A percentile compares a stretch with the other conserved stretches of the same genome.
Evolutionary conservation across 53 echinoderm and acorn worm genomes (phyloP).

Genomic region (Luidia sarsii): DNA sequence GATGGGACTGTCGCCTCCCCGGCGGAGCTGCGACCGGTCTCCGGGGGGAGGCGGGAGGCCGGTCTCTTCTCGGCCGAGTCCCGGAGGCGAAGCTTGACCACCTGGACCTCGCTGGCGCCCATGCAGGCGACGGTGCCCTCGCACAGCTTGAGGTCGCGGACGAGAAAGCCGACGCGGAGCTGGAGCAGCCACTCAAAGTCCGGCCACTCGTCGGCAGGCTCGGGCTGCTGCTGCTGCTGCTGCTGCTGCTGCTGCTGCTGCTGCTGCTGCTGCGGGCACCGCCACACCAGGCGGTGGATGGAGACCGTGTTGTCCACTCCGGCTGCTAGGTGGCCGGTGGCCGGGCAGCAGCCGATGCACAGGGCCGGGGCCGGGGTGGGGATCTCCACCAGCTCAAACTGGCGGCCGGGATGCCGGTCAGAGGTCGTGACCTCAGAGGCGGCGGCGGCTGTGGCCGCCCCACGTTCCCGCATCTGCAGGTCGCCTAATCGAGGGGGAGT

Average conservation of each 20-base stretch:
- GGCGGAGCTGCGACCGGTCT: slow-evolving; percentile 14
- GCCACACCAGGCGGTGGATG: slow-evolving; percentile 27
- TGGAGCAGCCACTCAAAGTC: slow-evolving; percentile 44
- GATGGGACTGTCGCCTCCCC: neutral
- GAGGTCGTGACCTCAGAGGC: slow-evolving; percentile 5
- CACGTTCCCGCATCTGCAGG: slow-evolving; percentile 25
- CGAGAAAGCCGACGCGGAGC: slow-evolving; percentile 29
- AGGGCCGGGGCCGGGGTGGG: slow-evolving; percentile 36
- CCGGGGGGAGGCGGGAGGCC: too few species aligned
- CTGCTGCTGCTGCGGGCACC: too few species aligned
- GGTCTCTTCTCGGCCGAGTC: neutral
- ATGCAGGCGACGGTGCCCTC: slow-evolving; percentile 38
- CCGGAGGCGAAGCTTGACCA: slow-evolving; percentile 22
- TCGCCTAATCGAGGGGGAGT: neutral
- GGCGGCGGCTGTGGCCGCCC: too few species aligned
- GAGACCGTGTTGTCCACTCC: slow-evolving; percentile 36
- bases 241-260: too few species aligned
- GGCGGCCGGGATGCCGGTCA: neutral
- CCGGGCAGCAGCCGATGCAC: slow-evolving; percentile 44
- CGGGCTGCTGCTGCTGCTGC: slow-evolving; percentile 1
- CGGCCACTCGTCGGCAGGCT: neutral
- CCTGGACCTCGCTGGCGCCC: slow-evolving; percentile 18
- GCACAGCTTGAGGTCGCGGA: slow-evolving; percentile 7
- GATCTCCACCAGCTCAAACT: slow-evolving; percentile 51
- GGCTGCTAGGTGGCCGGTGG: slow-evolving; percentile 48